Base-by-base conservation (phyloP, 2,888 invertebrate species). In the Synergus itoensis region DNA sequence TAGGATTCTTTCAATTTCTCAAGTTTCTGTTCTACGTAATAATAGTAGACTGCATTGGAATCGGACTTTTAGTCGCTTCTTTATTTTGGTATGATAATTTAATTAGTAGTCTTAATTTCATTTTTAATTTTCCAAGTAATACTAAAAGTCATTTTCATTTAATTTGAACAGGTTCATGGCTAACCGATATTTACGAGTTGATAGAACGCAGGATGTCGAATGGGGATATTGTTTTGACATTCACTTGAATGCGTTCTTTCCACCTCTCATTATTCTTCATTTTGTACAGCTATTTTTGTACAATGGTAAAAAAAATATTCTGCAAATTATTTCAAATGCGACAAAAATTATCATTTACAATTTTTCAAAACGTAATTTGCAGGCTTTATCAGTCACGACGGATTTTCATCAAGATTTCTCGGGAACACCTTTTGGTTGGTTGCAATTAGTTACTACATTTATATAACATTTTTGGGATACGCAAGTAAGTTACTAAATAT, bases 201-300 rank as follows among this genome's bases (percentile, higher is more conserved):
- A 93, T 91, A 82, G 94, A 91, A 94, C 95, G 62, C 95, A 96
- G 88, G 96, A 96, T 92, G 98, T 99, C 86, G 99, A 99, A 93
- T 99, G 99, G 99, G 99, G 98, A 7, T 99, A 98, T 93, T 96
- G 98, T 21, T 99, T 99, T 93, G 99, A 99, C 92, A 98, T 99
- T 7, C 99, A 99, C 93, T 94, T 99, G 87, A 99, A 99, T 93
- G 99, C 99, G 4, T 98, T 99, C 93, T 99, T 99, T 93, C 99
- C 99, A n/a, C 96, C 99, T 1, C 94, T 99, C 18, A 96, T 98
- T 84, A 94, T 99, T 86, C 94, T 99, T 79, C 99, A 99, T 92
- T 96, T 98, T 87, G 95, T 99, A 87, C 97, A 99, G 91, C 94
- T 99, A 77, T 95, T 98, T 86, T 95, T 99, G 82, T 98, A 97